phyloP scores from a whole-genome alignment of 2,797 vertebrate species.

The Merluccius polli region DNA sequence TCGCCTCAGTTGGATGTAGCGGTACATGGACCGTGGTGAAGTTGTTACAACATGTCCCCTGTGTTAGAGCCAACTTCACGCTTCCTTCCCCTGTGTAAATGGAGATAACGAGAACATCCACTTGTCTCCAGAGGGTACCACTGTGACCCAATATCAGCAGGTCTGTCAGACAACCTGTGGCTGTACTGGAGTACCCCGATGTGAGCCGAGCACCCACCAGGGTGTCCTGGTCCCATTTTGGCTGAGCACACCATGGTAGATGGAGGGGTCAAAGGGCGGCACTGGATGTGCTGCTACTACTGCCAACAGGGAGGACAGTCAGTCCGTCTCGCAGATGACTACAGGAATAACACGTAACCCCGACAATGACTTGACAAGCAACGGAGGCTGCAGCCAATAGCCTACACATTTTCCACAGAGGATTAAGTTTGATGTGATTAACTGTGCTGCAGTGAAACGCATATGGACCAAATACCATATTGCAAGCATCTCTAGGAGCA shows the following conservation, averaged over 20 bases:
- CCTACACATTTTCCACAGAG: constrained; percentile 22
- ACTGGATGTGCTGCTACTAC: constrained; percentile 56
- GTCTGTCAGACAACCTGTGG: constrained; percentile 39
- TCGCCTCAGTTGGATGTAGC: not conserved
- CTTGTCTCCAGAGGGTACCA: constrained; percentile 22
- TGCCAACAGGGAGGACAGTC: constrained; percentile 58
- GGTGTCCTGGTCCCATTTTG: constrained; percentile 52
- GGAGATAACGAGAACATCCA: constrained; percentile 45
- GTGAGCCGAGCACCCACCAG: constrained; percentile 27
- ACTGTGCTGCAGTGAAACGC: constrained; percentile 31
- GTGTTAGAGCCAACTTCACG: not conserved
- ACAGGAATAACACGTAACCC: constrained; percentile 60
- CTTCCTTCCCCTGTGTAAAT: constrained; percentile 35
- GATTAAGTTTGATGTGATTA: constrained; percentile 38
- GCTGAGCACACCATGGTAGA: constrained; percentile 57
- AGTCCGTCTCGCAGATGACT: constrained; percentile 41
- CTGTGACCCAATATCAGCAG: constrained; percentile 22
- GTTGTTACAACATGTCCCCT: not conserved
- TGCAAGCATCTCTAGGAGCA: constrained; percentile 7
- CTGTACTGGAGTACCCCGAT: constrained; percentile 22
- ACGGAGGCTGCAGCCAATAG: constrained; percentile 35
- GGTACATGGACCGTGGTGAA: not conserved
- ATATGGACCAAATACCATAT: constrained; percentile 33
- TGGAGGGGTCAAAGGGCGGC: constrained; percentile 50
- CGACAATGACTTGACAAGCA: constrained; percentile 51